Conservation (phyloP, 2,888 invertebrate genomes). For the Crepidodera aurea region DNA sequence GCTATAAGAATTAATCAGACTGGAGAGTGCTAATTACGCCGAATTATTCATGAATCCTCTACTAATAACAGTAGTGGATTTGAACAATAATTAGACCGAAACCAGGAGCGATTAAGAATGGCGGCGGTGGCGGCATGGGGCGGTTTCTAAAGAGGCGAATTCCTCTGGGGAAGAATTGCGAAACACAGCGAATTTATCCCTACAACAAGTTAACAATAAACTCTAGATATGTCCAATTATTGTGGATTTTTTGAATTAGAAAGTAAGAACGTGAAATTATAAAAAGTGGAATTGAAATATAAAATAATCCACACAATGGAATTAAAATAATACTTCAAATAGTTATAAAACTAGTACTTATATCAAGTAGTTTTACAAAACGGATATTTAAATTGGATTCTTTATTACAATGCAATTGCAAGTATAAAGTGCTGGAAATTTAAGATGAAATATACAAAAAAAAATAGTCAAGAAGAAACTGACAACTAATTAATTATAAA, state of each 20-base stretch:
- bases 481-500: too few relatives aligned
- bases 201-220: conserved; percentile 11
- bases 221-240: conserved; percentile 10
- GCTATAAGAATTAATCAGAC: conserved; percentile 48
- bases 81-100: conserved; percentile 50
- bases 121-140: conserved; percentile 31
- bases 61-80: conserved; percentile 48
- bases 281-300: too few relatives aligned
- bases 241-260: neutral
- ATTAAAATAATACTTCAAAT: too few relatives aligned
- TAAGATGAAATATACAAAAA: too few relatives aligned
- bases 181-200: conserved; percentile 27
- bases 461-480: too few relatives aligned
- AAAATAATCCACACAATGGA: too few relatives aligned
- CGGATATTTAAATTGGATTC: too few relatives aligned
- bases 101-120: conserved; percentile 50
- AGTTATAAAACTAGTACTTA: too few relatives aligned
- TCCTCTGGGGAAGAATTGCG: conserved; percentile 31
- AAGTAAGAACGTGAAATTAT: too few relatives aligned
- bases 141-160: conserved; percentile 24
- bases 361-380: too few relatives aligned
- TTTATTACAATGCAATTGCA: too few relatives aligned
- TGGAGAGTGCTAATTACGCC: conserved; percentile 44
- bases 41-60: conserved; percentile 49
- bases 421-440: too few relatives aligned